Base-by-base conservation (phyloP, 2,888 invertebrate genomes). In the Sphecodes monilicornis region DNA sequence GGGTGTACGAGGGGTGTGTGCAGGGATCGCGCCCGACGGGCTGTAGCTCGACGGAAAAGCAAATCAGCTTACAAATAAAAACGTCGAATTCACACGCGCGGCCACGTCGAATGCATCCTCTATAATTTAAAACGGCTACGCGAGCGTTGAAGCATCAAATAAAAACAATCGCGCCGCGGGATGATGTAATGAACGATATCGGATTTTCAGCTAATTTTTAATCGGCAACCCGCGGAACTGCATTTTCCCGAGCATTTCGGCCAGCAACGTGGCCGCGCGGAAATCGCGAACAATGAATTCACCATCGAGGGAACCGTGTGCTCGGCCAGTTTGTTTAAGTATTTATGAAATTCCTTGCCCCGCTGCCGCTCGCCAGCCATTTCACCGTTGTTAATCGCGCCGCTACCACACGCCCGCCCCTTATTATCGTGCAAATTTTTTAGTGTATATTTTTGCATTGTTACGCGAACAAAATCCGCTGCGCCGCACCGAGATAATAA, bases 21-120 rank as follows among this genome's bases (percentile, higher is more conserved):
- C 60, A 50, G 50, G 50, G 50, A 50, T 50, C 50, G 50, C 22
- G 50, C 50, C 22, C 60, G 60, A 60, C 60, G 60, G 60, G 60
- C 26, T 60, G 60, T 16, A 60, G 60, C 60, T 60, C 60, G 82
- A 76, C 77, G 84, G 77, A 79, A 86, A 86, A 86, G 87, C 84
- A 89, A 91, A 88, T 87, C 85, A 87, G 88, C 88, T 80, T 87
- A 85, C 89, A 90, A 88, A 88, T 91, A 90, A 90, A 90, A 91
- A 87, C 85, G 89, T 90, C 88, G 85, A 90, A 91, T 86, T 85
- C 85, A 85, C 82, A 82, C 85, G 80, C 81, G 78, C 91, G 78
- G 80, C 69, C 76, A 80, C 84, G 77, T 78, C 82, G 88, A 90
- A 84, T 77, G 73, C 83, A 88, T 89, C 82, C 90, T 84, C 90